These are phyloP conservation scores for Diploptera punctata DNA, from an alignment of 2,888 invertebrate species.

Conservation along the genomic window DNA sequence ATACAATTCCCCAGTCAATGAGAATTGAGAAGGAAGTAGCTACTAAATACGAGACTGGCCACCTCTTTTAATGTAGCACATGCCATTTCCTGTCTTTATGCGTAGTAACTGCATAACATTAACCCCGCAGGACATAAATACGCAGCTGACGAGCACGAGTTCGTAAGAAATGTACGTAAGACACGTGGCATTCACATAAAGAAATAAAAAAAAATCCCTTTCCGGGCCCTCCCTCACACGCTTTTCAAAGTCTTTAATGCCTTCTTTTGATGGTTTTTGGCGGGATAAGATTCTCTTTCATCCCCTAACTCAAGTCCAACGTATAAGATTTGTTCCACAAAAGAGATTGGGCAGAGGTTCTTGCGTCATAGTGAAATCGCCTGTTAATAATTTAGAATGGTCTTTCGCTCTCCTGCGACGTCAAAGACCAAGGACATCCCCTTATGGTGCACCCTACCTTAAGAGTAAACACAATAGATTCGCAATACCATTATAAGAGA, in stretches of 20 bases:
- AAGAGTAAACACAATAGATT: conserved; percentile 5
- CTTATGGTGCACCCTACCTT: not conserved
- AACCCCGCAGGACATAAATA: not conserved
- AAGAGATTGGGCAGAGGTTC: conserved; percentile 1
- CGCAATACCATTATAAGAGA: not conserved
- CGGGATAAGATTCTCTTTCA: conserved; percentile 15
- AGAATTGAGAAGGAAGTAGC: too few species aligned
- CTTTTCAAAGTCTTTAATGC: not conserved
- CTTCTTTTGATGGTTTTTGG: conserved; percentile 4
- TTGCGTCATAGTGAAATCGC: conserved; percentile 16
- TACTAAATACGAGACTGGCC: too few species aligned
- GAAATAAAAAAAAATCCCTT: not conserved
- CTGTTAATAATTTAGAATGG: conserved; percentile 1
- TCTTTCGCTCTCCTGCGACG: not conserved
- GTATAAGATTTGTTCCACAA: conserved; percentile 15
- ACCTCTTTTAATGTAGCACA: too few species aligned
- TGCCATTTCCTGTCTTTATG: too few species aligned
- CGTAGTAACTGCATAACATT: too few species aligned
- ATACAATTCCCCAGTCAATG: too few species aligned
- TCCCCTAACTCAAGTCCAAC: not conserved
- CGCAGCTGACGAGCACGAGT: conserved; percentile 1
- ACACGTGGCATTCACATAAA: not conserved
- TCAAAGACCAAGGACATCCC: conserved; percentile 20
- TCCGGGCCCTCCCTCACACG: not conserved
- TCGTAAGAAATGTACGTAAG: not conserved